Evolutionary conservation across 2,797 vertebrate species (phyloP).

Genomic region (Channallabes apus): DNA sequence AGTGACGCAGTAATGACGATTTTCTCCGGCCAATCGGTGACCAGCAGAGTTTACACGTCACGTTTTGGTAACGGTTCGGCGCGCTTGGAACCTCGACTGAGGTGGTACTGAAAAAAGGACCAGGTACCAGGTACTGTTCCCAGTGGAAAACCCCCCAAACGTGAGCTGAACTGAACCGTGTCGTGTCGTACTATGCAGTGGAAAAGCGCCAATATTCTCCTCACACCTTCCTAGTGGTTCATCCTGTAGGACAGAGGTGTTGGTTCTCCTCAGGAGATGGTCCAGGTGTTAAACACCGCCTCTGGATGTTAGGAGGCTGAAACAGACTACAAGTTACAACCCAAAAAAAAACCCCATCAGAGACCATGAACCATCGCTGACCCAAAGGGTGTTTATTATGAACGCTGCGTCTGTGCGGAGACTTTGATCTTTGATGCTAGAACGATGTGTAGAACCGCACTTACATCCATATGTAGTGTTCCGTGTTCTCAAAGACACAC

Average conservation of each 20-base stretch:
- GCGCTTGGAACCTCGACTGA: too few relatives aligned
- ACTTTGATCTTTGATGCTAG: background rate
- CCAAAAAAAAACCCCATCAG: background rate
- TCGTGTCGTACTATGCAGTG: too few relatives aligned
- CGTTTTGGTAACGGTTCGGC: too few relatives aligned
- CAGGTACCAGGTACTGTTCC: too few relatives aligned
- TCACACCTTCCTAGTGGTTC: background rate
- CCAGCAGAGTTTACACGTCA: too few relatives aligned
- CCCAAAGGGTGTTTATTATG: background rate
- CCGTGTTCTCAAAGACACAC: background rate
- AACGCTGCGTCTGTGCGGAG: background rate
- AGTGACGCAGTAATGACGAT: too few relatives aligned
- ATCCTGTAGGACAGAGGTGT: background rate
- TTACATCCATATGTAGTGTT: background rate
- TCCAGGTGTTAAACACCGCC: background rate
- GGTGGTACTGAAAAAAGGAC: too few relatives aligned
- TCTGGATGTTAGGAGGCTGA: background rate
- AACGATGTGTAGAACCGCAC: background rate
- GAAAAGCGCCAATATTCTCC: too few relatives aligned
- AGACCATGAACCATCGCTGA: background rate
- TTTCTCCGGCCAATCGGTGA: too few relatives aligned
- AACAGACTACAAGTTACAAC: background rate
- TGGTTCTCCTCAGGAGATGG: background rate
- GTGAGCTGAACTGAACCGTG: too few relatives aligned
- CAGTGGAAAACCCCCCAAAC: too few relatives aligned